Evolutionary conservation across 1,140 invertebrate genomes (phyloP), one percentile per base, ranked within the genome.

Genomic region (Idris sp.): DNA sequence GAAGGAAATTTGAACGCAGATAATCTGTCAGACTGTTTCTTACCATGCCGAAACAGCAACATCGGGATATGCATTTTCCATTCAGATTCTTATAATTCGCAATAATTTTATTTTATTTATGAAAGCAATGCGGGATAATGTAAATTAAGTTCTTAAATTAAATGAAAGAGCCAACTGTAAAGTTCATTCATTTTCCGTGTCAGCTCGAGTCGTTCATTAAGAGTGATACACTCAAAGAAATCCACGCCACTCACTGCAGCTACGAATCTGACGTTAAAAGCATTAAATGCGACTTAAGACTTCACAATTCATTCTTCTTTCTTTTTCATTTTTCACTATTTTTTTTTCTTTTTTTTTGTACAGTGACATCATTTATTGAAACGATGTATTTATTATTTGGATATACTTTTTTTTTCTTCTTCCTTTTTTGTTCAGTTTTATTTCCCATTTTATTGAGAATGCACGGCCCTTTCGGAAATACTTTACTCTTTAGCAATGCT

Each of bases 1-100:
- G 30, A 54, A 62, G 49, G 54, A 74, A 74, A 62, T 74, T 62
- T 67, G 46, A 46, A 56, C 71, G 41, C 43, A 36, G 48, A 51
- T 68, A 62, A 68, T 68, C 49, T 41, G 49, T 68, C 44, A 25
- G 36, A 0, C 51, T 54, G 54, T 40, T 67, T 67, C 54, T 62
- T 68, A 62, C n/a, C 19, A 13, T 14, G 41, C 28, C 38, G 16
- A 35, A 43, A 18, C 41, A 49, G 59, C 33, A 53, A 62, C 51
- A 35, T 26, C 56, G 30, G 31, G 35, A 56, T 56, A 22, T 43
- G 35, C 56, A 56, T 72, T 64, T n/a, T 64, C 68, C 19, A 44
- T 62, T 36, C 25, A 49, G 51, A 41, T 58, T 44, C 31, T 51
- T 51, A 59, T 73, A 73, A 64, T 73, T 71, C 59, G 56, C 56